Base-by-base conservation (phyloP, 2,797 vertebrate genomes). In the Microcaecilia unicolor region DNA sequence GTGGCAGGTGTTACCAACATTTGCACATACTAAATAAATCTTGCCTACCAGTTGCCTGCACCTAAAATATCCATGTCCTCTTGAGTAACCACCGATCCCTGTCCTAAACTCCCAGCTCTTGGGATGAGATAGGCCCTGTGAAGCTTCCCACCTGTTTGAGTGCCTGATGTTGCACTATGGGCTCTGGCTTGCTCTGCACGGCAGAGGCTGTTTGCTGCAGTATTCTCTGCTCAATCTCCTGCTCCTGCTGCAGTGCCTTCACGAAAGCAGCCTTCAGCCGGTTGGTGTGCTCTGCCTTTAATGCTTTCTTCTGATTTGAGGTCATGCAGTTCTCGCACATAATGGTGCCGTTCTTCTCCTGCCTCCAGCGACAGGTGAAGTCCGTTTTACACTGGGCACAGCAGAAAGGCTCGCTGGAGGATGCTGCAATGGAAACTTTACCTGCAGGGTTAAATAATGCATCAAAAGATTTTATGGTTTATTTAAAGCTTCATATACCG, bases 261-360 rank as follows among this genome's bases (percentile, higher is more conserved):
- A 98, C 92, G 2, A 98, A 99, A 32, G 96, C 96, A 0, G 91
- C 90, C 80, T 99, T 98, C 64, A 99, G 87, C 3, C 95, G 80
- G 58, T 68, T 93, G 2, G 96, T 98, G 78, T 98, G 96, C 68
- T 98, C 95, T 0, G 89, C 91, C 70, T 98, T 98, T 48, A 99
- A 76, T 3, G 81, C 81, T 67, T 93, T 96, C 74, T 99, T 98
- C 81, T 96, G 93, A 61, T 91, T 97, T 36, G 94, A 94, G 1
- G 92, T 91, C 92, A 97, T 96, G 64, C 96, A 99, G 28, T 88
- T 92, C 69, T 98, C 94, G 9, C 96, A 99, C 75, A 97, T 89
- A 42, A 97, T 76, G 56, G 81, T 76, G 19, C 91, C 93, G 0
- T 84, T 76, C 69, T 97, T 96, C 58, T 98, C 93, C 52, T 93